Evolutionary conservation across 2,113 vertebrate species (phyloP), one percentile per base, ranked within the genome.

Genomic region (Globicephala melas): DNA sequence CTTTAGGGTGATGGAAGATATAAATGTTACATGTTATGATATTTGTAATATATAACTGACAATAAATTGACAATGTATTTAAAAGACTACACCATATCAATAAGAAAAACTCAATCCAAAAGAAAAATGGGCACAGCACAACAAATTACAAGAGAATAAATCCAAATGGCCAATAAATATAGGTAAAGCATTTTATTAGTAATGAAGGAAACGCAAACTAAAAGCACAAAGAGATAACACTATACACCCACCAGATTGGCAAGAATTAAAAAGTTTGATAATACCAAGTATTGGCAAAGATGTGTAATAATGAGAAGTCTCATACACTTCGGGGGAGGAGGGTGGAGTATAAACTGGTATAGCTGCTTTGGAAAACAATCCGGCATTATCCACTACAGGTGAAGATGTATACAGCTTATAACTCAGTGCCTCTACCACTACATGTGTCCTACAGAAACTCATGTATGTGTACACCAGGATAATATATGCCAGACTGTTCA

Each of bases 191-290:
- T 23, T 84, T 88, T 88, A 76, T 68, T 95, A 74, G 25, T 91
- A 84, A 94, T 44, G 83, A 85, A 18, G 13, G 25, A 96, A 91
- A 92, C 86, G 67, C 36, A 94, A 91, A 97, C 95, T 71, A 31
- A 89, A 91, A 31, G 23, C 38, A 81, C 36, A 70, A 76, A 86
- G 28, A 50, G 58, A 73, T 55, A 89, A 77, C 26, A 65, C 15
- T 47, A 41, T 3, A 53, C 33, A 73, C 23, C 17, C 38, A 89
- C 28, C n/a, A 95, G 41, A 55, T 31, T 65, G 70, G 77, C 88
- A 95, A 95, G 74, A 96, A 83, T 58, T 68, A 17, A 65, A 70
- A 91, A 96, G 53, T 62, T 58, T 76, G 65, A 65, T 14, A 55
- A 47, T 58, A 81, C 20, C 84, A 96, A 77, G 67, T 60, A 65